phyloP scores from a whole-genome alignment of 2,888 invertebrate species.

The Pediacus dermestoides region DNA sequence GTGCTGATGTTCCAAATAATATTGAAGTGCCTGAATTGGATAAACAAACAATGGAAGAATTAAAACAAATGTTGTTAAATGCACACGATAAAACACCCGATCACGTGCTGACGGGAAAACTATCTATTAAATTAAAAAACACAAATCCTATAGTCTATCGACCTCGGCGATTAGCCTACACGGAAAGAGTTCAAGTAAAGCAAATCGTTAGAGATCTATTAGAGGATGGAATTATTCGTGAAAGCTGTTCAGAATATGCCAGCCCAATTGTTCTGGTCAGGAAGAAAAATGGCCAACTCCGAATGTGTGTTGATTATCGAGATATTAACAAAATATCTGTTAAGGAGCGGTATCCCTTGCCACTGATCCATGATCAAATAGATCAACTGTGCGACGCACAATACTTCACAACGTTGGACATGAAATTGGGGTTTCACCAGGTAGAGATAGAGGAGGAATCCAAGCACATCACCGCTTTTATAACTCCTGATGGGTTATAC shows the following conservation, averaged over 20 bases:
- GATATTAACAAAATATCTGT: constrained; percentile 36
- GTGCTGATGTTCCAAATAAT: no score
- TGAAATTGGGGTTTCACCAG: constrained; percentile 37
- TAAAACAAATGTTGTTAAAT: no score
- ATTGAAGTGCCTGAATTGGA: no score
- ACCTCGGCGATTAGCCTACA: no score
- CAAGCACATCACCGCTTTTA: constrained; percentile 34
- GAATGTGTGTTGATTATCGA: constrained; percentile 35
- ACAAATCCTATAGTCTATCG: no score
- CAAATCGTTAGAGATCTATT: constrained; percentile 24
- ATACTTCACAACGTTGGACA: constrained; percentile 37
- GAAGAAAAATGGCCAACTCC: constrained; percentile 25
- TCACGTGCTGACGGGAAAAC: no score
- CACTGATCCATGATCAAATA: constrained; percentile 36
- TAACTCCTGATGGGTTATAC: constrained; percentile 36
- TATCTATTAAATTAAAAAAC: no score
- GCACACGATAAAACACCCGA: no score
- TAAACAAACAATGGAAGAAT: no score
- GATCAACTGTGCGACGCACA: constrained; percentile 29
- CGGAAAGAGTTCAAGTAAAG: no score
- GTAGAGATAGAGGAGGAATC: constrained; percentile 33
- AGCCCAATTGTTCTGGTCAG: constrained; percentile 21
- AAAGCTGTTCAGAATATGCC: constrained; percentile 29
- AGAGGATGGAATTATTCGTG: constrained; percentile 23
- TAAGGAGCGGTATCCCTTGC: constrained; percentile 37